phyloP scores from a whole-genome alignment of 2,797 vertebrate genomes.

The Okamejei kenojei region DNA sequence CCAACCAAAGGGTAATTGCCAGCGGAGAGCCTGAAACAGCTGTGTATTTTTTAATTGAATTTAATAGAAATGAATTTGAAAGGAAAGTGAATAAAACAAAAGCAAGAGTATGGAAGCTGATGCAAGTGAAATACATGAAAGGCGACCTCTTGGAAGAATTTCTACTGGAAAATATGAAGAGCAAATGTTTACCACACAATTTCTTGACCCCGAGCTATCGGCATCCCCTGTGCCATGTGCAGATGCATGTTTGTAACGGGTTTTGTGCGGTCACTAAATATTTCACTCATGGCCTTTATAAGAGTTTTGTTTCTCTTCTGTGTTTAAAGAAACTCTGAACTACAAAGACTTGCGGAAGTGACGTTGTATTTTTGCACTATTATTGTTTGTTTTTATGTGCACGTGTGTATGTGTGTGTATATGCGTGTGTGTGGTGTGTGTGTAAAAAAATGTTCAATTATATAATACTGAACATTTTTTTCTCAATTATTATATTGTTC shows the following conservation, averaged over 20 bases:
- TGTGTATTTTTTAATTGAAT: constrained; percentile 45
- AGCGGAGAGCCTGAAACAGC: constrained; percentile 43
- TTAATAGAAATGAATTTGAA: constrained; percentile 48
- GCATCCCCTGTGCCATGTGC: constrained; percentile 60
- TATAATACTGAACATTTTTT: too few species aligned
- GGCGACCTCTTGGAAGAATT: constrained; percentile 45
- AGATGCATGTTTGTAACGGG: constrained; percentile 47
- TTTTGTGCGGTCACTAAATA: constrained; percentile 56
- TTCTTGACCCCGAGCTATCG: constrained; percentile 49
- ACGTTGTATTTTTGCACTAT: too few species aligned
- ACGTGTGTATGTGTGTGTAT: too few species aligned
- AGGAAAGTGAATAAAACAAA: constrained; percentile 46
- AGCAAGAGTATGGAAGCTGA: constrained; percentile 47
- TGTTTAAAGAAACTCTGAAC: constrained; percentile 51
- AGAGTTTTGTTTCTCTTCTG: constrained; percentile 59
- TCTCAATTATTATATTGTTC: too few species aligned
- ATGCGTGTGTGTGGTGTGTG: too few species aligned
- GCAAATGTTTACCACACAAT: constrained; percentile 45
- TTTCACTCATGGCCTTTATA: constrained; percentile 57
- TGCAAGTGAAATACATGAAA: constrained; percentile 47
- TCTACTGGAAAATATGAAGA: constrained; percentile 47
- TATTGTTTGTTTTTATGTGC: too few species aligned
- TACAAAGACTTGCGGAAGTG: too few species aligned
- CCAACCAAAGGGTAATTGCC: constrained; percentile 45
- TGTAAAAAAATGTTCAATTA: too few species aligned